Evolutionary conservation across 2,797 vertebrate genomes (phyloP).

Genomic region (Urophycis tenuis): DNA sequence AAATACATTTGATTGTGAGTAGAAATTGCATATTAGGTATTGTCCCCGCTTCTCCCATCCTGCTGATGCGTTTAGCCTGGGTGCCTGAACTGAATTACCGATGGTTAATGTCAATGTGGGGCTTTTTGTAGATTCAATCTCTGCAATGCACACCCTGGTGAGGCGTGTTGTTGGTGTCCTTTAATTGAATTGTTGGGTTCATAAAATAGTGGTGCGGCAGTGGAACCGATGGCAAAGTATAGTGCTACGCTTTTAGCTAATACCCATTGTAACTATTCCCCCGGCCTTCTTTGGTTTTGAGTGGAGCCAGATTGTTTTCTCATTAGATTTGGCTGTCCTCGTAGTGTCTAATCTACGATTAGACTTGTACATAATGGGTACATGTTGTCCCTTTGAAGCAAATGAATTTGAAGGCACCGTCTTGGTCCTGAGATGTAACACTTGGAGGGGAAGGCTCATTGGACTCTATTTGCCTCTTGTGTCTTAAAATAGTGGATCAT

Average conservation of each 20-base stretch:
- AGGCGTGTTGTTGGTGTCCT: not conserved
- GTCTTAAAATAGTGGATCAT: not conserved
- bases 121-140: not conserved
- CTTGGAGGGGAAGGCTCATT: not conserved
- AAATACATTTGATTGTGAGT: not conserved
- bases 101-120: not conserved
- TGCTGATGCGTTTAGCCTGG: constrained; percentile 24
- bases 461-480: not conserved
- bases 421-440: not conserved
- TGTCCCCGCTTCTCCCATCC: not conserved
- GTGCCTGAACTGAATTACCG: constrained; percentile 7
- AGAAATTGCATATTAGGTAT: not conserved
- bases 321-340: not conserved
- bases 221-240: not conserved
- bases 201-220: no score
- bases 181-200: not conserved
- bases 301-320: not conserved
- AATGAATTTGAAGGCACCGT: not conserved
- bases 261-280: not conserved
- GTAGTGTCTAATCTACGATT: not conserved
- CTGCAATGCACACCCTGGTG: not conserved
- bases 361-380: not conserved
- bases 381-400: not conserved
- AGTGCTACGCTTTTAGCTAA: not conserved
- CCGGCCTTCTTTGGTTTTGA: not conserved